phyloP scores from a whole-genome alignment of 30 jellyfish, hydroid and myxozoan species.

The Pseudorhiza aurosa region DNA sequence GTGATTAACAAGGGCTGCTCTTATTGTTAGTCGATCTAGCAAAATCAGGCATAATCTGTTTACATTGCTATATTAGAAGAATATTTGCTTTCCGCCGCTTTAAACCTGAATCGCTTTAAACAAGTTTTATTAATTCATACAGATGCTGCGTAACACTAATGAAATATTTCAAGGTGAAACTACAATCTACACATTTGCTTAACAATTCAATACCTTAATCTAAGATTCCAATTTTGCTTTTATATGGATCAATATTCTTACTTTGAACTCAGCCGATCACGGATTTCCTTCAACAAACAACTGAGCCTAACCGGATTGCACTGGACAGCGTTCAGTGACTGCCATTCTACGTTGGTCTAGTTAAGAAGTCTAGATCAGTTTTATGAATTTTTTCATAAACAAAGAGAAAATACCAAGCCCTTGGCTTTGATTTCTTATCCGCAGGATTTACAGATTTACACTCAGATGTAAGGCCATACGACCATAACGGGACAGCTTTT shows the following conservation, averaged over 20 bases:
- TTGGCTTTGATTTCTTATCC: constrained; percentile 6
- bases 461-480: constrained; percentile 18
- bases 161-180: constrained; percentile 3
- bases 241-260: constrained; percentile 25
- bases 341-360: neutral
- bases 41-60: too few relatives aligned
- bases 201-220: constrained; percentile 28
- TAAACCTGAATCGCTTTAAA: neutral
- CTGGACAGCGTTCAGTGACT: neutral
- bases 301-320: neutral
- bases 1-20: neutral
- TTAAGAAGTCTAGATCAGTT: constrained; percentile 9
- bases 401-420: neutral
- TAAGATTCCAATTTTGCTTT: constrained; percentile 40
- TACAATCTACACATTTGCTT: constrained; percentile 17
- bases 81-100: neutral
- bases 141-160: constrained; percentile 6
- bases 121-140: constrained; percentile 29
- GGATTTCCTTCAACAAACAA: constrained; percentile 14
- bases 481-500: neutral
- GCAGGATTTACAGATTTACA: constrained; percentile 18
- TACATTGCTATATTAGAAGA: too few relatives aligned
- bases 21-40: neutral
- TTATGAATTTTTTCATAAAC: constrained; percentile 1
- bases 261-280: constrained; percentile 57